Base-by-base conservation (phyloP, 2,113 vertebrate species). In the Abramis brama region DNA sequence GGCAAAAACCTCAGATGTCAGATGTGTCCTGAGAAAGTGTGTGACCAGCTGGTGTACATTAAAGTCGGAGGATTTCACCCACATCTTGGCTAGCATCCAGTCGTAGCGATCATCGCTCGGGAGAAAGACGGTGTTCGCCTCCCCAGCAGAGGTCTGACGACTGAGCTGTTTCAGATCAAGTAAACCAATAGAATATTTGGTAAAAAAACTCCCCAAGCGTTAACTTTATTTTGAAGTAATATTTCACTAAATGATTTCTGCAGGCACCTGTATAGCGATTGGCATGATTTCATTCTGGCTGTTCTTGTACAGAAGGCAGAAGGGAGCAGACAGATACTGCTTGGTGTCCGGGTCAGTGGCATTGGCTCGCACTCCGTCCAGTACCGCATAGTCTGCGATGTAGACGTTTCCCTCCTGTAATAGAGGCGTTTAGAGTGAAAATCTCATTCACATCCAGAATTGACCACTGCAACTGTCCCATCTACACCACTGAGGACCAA, bases 301-400 rank as follows among this genome's bases (percentile, higher is more conserved):
- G 75, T 97, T 99, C 88, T 96, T 99, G 93, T 99, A 99, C 25
- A 99, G 91, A 81, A 99, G 93, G 91, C 97, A 99, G 85, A 99
- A 93, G 0, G 98, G 97, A 9, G 98, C 96, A 0, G 97, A 94
- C 91, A 99, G 88, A 93, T 97, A 98, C 93, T 99, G 98, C 83
- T 94, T 39, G 0, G 98, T 99, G 91, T 96, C 96, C 0, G 97
- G 97, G 87, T 99, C 98, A 39, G 98, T 99, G 86, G 91, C 75
- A 91, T 99, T 99, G 73, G 96, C 87, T 73, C 2, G 36, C 10
- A 99, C 94, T 57, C 93, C 97, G 0, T 98, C 96, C 81, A 99
- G 89, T 6, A 98, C 76, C 71, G 96, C 92, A 0, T 95, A 99
- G 93, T 99, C 97, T 70, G 93, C 96, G 13, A 99, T 94, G 93